These are phyloP conservation scores for Oophaga sylvatica DNA, from an alignment of 2,797 vertebrate species.

Conservation along the genomic window DNA sequence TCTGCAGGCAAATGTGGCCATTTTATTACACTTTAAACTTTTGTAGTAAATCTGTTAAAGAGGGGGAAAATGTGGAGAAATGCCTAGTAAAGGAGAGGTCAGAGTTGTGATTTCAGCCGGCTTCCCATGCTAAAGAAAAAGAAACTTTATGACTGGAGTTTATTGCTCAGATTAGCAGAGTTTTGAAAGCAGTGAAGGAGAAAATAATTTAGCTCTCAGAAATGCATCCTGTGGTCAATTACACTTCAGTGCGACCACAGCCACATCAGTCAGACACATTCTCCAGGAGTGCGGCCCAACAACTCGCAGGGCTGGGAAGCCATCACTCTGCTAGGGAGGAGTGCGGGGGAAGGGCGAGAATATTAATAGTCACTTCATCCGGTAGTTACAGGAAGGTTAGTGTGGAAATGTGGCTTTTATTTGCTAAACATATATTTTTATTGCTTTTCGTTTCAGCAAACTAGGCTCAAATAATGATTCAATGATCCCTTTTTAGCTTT, in stretches of 20 bases:
- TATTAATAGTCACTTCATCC: slow-evolving; percentile 63
- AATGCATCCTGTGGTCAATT: slow-evolving; percentile 62
- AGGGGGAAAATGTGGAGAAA: not conserved
- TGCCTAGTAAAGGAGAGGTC: slow-evolving; percentile 44
- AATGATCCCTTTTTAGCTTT: slow-evolving; percentile 62
- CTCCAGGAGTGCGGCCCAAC: slow-evolving; percentile 50
- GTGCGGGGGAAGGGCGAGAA: slow-evolving; percentile 18
- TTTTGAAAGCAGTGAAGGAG: slow-evolving; percentile 56
- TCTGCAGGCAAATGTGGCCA: not conserved
- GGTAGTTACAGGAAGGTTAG: slow-evolving; percentile 61
- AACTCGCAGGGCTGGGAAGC: slow-evolving; percentile 46
- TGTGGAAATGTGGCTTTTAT: slow-evolving; percentile 62
- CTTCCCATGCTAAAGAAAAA: slow-evolving; percentile 47
- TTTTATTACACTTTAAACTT: slow-evolving; percentile 4
- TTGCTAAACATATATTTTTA: slow-evolving; percentile 64
- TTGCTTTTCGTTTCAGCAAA: slow-evolving; percentile 62
- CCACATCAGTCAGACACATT: slow-evolving; percentile 53
- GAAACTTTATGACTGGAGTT: slow-evolving; percentile 57
- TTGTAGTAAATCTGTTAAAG: slow-evolving; percentile 21
- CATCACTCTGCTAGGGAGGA: slow-evolving; percentile 48
- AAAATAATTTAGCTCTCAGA: slow-evolving; percentile 59
- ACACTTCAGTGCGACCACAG: slow-evolving; percentile 50
- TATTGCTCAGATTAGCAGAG: slow-evolving; percentile 60
- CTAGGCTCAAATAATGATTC: slow-evolving; percentile 60
- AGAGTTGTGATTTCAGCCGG: slow-evolving; percentile 50